Percentiles rank a stretch among this genome's conserved stretches.
phyloP scores from a whole-genome alignment of 30 jellyfish, hydroid and myxozoan genomes.

The Rhopilema esculentum region DNA sequence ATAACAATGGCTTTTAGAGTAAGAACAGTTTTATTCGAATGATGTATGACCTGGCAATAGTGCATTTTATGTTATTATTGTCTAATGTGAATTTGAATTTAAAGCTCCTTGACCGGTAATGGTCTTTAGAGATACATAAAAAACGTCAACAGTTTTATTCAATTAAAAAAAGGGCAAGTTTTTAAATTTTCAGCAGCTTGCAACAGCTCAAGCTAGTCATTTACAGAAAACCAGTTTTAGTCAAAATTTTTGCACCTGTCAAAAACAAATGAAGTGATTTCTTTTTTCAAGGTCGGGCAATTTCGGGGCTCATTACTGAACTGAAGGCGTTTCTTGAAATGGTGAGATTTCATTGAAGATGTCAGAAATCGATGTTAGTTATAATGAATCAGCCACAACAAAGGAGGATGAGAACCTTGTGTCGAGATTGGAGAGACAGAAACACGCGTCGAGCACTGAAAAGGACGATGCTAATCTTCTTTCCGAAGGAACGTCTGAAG shows the following conservation, averaged over 20 bases:
- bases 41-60: too few species aligned
- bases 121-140: too few species aligned
- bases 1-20: too few species aligned
- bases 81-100: too few species aligned
- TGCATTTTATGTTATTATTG: too few species aligned
- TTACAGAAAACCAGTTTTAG: not conserved
- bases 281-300: not conserved
- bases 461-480: slow-evolving; percentile 83
- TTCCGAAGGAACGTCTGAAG: slow-evolving; percentile 78
- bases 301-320: not conserved
- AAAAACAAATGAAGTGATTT: not conserved
- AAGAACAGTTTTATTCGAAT: too few species aligned
- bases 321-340: not conserved
- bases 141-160: too few species aligned
- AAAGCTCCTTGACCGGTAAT: too few species aligned
- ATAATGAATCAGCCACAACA: slow-evolving; percentile 14
- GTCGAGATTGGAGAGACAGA: slow-evolving; percentile 28
- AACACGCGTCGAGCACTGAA: slow-evolving; percentile 69
- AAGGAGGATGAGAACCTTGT: slow-evolving; percentile 43
- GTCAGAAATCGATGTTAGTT: slow-evolving; percentile 42
- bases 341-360: not conserved
- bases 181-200: not conserved
- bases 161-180: too few species aligned
- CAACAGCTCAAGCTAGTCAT: not conserved
- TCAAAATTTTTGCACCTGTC: not conserved